Base-by-base conservation (phyloP, 2,797 vertebrate genomes). In the Ctenochaetus hawaiiensis region DNA sequence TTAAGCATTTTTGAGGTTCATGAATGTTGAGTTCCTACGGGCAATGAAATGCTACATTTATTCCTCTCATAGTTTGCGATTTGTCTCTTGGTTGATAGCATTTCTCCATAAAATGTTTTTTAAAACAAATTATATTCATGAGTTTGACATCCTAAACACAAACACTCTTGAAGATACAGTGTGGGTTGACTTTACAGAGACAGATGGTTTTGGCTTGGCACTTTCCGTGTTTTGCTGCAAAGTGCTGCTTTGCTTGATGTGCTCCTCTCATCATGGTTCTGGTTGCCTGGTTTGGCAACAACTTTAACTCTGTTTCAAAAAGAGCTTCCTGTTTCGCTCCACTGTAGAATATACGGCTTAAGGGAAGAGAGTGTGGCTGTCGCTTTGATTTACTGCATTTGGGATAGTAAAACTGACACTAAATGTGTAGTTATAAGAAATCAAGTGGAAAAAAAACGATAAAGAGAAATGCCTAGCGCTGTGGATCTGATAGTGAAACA, bases 1-100 rank as follows among this genome's bases (percentile, higher is more conserved):
- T 77, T 44, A 74, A 81, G 59, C 39, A 47, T 74, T 68, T 81
- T 71, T 61, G 22, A 67, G 48, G 34, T 49, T 48, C 8, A 30
- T 22, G 4, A 45, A 34, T 57, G 20, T 63, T 56, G 26, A 9
- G 12, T 60, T 58, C n/a, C 44, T 14, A 26, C 13, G 16, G 53
- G 51, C 11, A 8, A 18, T 67, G 1, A 57, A 74, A 69, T 64
- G 10, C 8, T 20, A n/a, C 0, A 39, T 4, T 44, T 45, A n/a
- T 34, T 70, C n/a, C 14, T 14, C 4, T 47, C 30, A 23, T 20
- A 16, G 57, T 8, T 54, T 1, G 45, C 49, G 48, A 1, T 62
- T 45, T 41, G 13, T 17, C 26, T 41, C 1, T 11, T 18, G 61
- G 52, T 30, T 48, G 20, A 8, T 57, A 44, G 20, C 6, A 54